These are phyloP conservation scores for Drosophila santomea DNA, from an alignment of 1,140 invertebrate genomes.

Conservation along the genomic window DNA sequence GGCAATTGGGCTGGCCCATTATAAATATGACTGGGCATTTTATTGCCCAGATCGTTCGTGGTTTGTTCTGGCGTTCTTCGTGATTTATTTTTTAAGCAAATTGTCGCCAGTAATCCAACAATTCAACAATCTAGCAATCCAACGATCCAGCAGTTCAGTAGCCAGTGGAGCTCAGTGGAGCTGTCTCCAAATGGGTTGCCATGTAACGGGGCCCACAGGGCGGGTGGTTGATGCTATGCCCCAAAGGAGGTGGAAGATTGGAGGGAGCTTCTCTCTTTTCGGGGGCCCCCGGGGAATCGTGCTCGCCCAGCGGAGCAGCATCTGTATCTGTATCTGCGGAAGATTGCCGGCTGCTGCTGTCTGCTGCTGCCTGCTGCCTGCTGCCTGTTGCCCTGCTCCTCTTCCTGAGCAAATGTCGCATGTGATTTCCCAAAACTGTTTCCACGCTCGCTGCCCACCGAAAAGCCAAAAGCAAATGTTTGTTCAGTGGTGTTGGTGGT, in stretches of 20 bases:
- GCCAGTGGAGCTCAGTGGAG: not conserved
- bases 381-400: slow-evolving; percentile 6
- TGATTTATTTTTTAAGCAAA: slow-evolving; percentile 83
- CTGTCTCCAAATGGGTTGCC: slow-evolving; percentile 63
- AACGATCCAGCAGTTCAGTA: slow-evolving; percentile 12
- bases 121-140: not conserved
- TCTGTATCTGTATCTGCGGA: slow-evolving; percentile 55
- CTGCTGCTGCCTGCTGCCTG: slow-evolving; percentile 3
- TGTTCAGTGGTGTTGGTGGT: slow-evolving; percentile 10
- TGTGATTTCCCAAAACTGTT: slow-evolving; percentile 81
- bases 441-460: slow-evolving; percentile 76
- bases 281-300: slow-evolving; percentile 47
- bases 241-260: not conserved
- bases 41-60: slow-evolving; percentile 52
- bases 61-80: slow-evolving; percentile 48
- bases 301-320: slow-evolving; percentile 54
- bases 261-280: not conserved
- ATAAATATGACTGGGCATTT: slow-evolving; percentile 69
- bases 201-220: slow-evolving; percentile 71
- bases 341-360: slow-evolving; percentile 37
- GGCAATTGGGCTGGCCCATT: slow-evolving; percentile 14
- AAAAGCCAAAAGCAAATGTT: slow-evolving; percentile 51
- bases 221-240: slow-evolving; percentile 23
- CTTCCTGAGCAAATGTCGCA: slow-evolving; percentile 70
- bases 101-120: slow-evolving; percentile 60